Evolutionary conservation across 2,797 vertebrate species (phyloP).

Genomic region (Galago senegalensis): DNA sequence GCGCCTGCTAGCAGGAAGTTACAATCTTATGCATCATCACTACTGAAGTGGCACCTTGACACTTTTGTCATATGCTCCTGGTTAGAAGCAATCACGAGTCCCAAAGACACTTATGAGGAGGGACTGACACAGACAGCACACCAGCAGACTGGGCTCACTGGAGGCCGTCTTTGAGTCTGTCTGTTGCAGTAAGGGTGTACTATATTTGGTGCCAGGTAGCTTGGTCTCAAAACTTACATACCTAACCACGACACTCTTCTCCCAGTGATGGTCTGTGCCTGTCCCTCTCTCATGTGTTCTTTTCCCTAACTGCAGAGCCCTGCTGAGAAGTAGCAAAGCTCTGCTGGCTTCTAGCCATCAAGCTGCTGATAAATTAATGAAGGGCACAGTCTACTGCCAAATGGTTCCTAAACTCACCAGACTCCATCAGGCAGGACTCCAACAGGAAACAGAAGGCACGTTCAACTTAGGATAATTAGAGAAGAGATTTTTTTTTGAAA

Average conservation of each 20-base stretch:
- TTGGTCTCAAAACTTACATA: too few relatives aligned
- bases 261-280: not conserved
- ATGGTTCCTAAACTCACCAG: not conserved
- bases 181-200: not conserved
- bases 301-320: not conserved
- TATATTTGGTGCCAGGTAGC: not conserved
- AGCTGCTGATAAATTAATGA: not conserved
- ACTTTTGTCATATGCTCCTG: not conserved
- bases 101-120: not conserved
- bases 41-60: not conserved
- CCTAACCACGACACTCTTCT: not conserved
- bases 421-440: not conserved
- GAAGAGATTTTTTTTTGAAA: not conserved
- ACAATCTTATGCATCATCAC: not conserved
- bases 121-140: not conserved
- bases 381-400: not conserved
- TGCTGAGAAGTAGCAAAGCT: not conserved
- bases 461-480: not conserved
- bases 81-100: not conserved
- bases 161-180: not conserved
- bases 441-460: not conserved
- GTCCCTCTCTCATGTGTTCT: not conserved
- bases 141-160: not conserved
- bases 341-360: not conserved
- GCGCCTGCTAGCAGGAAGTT: not conserved